A percentile compares a stretch with the other conserved stretches of the same genome.
Conservation (phyloP, 2,797 vertebrate species). For the Tokudaia tokunoshimensis region DNA sequence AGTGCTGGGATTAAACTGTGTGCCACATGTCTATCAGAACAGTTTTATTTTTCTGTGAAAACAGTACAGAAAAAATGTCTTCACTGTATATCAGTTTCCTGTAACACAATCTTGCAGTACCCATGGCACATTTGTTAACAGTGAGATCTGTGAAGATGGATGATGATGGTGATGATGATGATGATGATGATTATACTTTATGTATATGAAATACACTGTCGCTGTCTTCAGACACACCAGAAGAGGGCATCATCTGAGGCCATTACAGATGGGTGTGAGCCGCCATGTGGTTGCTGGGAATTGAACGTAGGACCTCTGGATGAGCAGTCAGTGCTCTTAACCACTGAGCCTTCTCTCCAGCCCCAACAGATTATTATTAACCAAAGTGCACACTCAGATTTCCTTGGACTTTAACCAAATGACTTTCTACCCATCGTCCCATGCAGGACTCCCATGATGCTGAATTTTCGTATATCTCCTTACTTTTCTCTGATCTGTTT, state of each 20-base stretch:
- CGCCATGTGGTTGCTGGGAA: background rate
- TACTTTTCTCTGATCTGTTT: background rate
- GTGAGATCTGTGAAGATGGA: background rate
- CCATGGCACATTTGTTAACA: background rate
- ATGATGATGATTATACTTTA: background rate
- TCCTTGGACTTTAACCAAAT: background rate
- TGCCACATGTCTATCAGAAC: background rate
- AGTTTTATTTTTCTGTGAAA: background rate
- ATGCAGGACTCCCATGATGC: background rate
- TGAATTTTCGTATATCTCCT: background rate
- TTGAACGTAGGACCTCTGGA: background rate
- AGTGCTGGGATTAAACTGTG: background rate
- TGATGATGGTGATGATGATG: too few species aligned
- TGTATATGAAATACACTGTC: background rate
- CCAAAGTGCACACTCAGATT: background rate
- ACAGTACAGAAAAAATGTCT: background rate
- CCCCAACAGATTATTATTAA: background rate
- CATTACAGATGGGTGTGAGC: background rate
- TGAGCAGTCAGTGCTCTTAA: background rate
- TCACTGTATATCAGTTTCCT: background rate
- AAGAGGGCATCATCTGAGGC: background rate
- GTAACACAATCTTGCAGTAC: background rate
- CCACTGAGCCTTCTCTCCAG: background rate
- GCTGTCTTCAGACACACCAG: background rate
- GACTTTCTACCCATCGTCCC: background rate